Evolutionary conservation across 2,797 vertebrate species (phyloP).

Genomic region (Poecilia picta): DNA sequence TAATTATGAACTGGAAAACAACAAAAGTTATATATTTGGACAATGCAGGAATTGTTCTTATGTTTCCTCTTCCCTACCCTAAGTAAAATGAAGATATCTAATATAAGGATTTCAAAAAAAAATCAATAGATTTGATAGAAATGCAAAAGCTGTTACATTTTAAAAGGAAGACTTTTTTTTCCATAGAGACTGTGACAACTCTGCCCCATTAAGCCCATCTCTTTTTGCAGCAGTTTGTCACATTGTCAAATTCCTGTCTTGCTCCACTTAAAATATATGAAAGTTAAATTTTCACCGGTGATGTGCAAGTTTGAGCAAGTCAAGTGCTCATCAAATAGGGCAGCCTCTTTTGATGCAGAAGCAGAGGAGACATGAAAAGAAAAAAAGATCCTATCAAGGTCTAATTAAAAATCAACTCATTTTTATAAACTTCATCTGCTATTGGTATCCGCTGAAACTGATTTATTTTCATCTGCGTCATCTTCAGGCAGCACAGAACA

Average conservation of each 20-base stretch:
- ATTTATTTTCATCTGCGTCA: constrained; percentile 69
- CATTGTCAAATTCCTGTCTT: constrained; percentile 52
- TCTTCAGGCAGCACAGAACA: constrained; percentile 49
- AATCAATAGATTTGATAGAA: constrained; percentile 20
- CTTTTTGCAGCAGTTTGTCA: constrained; percentile 60
- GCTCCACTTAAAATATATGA: constrained; percentile 61
- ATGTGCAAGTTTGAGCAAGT: constrained; percentile 61
- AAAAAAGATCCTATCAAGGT: constrained; percentile 74
- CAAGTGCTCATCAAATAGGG: constrained; percentile 71
- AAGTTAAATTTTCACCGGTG: constrained; percentile 64
- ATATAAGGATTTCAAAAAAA: background rate
- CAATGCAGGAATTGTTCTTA: background rate
- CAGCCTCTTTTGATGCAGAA: constrained; percentile 70
- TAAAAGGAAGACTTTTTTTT: constrained; percentile 38
- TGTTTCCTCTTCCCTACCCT: background rate
- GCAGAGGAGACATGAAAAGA: constrained; percentile 75
- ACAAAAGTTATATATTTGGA: background rate
- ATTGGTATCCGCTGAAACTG: constrained; percentile 59
- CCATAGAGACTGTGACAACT: constrained; percentile 27
- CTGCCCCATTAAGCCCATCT: constrained; percentile 59
- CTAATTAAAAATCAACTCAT: constrained; percentile 81
- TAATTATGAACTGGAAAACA: background rate
- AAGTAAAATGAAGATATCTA: background rate
- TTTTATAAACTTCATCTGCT: constrained; percentile 76
- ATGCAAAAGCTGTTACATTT: constrained; percentile 30